Evolutionary conservation across 2,797 vertebrate genomes (phyloP).

Genomic region (Spatula clypeata): DNA sequence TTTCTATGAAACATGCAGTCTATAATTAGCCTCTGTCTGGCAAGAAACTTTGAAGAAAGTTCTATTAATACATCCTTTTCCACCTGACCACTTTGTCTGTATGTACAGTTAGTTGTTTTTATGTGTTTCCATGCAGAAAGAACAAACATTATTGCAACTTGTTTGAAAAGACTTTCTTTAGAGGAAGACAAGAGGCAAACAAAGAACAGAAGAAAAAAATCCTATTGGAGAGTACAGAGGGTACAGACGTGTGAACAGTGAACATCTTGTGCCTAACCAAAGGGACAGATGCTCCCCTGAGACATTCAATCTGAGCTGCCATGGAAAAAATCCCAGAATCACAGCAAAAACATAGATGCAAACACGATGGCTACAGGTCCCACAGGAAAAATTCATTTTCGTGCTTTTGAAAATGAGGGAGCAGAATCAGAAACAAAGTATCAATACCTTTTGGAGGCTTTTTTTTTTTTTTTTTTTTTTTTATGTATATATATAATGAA

Average conservation of each 20-base stretch:
- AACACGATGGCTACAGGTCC: neutral
- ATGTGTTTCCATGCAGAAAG: neutral
- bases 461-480: fast-evolving
- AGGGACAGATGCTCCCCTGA: neutral
- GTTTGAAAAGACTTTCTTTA: neutral
- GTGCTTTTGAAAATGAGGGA: neutral
- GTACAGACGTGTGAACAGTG: fast-evolving
- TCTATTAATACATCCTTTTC: neutral
- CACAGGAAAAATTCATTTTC: neutral
- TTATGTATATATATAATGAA: neutral
- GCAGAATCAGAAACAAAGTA: neutral
- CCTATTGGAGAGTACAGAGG: neutral
- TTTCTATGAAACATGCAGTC: neutral
- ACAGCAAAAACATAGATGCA: neutral
- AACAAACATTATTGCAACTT: neutral
- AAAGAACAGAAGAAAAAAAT: neutral
- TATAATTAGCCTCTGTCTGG: neutral
- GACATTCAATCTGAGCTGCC: fast-evolving
- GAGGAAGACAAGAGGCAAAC: neutral
- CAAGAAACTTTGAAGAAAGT: neutral
- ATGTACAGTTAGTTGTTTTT: neutral
- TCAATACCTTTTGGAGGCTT: fast-evolving
- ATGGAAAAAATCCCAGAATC: fast-evolving
- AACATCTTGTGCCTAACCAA: neutral
- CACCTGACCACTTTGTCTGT: neutral